Base-by-base conservation (phyloP, 1,140 invertebrate genomes). In the Drosophila kanapiae region DNA sequence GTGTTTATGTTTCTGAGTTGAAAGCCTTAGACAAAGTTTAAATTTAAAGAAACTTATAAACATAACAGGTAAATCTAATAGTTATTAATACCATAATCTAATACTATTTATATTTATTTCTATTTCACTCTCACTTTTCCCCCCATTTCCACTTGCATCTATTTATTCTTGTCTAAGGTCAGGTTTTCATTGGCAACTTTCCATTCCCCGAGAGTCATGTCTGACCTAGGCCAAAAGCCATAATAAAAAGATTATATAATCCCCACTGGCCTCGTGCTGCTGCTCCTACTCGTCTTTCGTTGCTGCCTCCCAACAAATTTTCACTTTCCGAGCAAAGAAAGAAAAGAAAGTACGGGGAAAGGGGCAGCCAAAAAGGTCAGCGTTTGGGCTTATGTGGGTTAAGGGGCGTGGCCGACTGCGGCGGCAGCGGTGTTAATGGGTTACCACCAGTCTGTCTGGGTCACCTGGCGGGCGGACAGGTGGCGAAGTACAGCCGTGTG, bases 131-230 rank as follows among this genome's bases (percentile, higher is more conserved):
- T 45, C 49, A 56, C 49, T 38, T 45, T 54, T n/a, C 27, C 23
- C 14, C 14, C 2, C 8, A n/a, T 38, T 4, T 13, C 11, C 16
- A 23, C 29, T 40, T 48, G 6, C 0, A 23, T 35, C 40, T 27
- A 35, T 54, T 37, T 27, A 16, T 13, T 48, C 29, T 47, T 49
- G 35, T 13, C 67, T n/a, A 37, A 71, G 67, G 69, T 72, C 69
- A 72, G 65, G 35, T 71, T 49, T 71, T 59, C 43, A 49, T 68
- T 71, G 67, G 67, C 69, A 71, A 58, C 69, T 72, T 72, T 72
- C 69, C 69, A 72, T 59, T 48, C 53, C 23, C 1, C 49, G 11
- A 49, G 37, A 59, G 35, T 23, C 37, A 59, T 40, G 42, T 49
- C 53, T 51, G 67, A 72, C 69, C 69, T 72, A 59, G 53, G 37